These are phyloP conservation scores for Sciurus carolinensis DNA, from an alignment of 2,797 vertebrate species.

Conservation along the genomic window DNA sequence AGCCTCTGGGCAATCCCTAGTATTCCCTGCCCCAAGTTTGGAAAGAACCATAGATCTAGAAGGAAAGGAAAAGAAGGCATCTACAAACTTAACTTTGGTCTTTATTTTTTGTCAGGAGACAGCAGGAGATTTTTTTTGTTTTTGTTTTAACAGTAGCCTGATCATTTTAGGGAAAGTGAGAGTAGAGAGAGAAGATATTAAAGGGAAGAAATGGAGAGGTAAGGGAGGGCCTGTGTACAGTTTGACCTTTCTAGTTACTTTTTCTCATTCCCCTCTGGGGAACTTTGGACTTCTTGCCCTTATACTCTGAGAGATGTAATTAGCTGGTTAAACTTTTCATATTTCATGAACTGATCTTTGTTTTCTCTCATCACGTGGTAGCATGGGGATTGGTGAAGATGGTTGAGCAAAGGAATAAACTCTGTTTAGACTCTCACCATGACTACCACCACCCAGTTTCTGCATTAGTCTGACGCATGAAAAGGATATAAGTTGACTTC, in stretches of 20 bases:
- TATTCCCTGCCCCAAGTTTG: not conserved
- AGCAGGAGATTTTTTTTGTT: not conserved
- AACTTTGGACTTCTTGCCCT: slow-evolving; percentile 13
- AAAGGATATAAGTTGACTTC: slow-evolving; percentile 58
- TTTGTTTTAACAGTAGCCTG: not conserved
- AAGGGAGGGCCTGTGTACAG: not conserved
- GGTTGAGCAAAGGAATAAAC: slow-evolving; percentile 9
- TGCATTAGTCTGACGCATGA: slow-evolving; percentile 37
- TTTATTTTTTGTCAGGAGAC: not conserved
- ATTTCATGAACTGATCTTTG: slow-evolving; percentile 12
- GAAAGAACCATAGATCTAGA: not conserved
- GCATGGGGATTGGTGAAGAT: not conserved
- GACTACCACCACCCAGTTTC: not conserved
- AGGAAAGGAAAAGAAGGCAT: not conserved
- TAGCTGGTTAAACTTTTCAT: slow-evolving; percentile 48
- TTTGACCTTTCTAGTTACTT: not conserved
- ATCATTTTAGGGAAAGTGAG: slow-evolving; percentile 3
- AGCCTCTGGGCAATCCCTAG: too few relatives aligned
- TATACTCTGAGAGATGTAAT: slow-evolving; percentile 15
- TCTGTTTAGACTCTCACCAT: not conserved
- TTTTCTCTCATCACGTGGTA: not conserved
- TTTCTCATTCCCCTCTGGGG: not conserved
- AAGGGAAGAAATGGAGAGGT: not conserved
- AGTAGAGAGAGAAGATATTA: not conserved
- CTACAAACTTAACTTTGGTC: not conserved